phyloP scores from a whole-genome alignment of 1,140 invertebrate genomes.

The Drosophila trapezifrons region DNA sequence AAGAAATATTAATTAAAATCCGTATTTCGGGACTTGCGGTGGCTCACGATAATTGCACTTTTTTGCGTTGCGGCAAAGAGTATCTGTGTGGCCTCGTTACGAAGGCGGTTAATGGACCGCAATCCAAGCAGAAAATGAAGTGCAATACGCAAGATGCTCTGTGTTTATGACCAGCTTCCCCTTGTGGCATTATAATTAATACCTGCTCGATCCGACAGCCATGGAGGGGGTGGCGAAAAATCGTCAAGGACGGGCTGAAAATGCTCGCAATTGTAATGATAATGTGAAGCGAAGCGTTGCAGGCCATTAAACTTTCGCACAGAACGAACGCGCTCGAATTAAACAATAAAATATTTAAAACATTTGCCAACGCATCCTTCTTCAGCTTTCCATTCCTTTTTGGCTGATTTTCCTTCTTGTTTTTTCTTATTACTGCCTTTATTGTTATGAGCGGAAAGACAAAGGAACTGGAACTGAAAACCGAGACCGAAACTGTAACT shows the following conservation, averaged over 20 bases:
- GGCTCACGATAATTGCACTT: slow-evolving; percentile 41
- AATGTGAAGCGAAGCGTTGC: slow-evolving; percentile 46
- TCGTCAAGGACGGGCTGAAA: slow-evolving; percentile 4
- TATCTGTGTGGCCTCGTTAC: slow-evolving; percentile 25
- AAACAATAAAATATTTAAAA: slow-evolving; percentile 67
- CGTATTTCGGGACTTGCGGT: neutral
- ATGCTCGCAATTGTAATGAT: slow-evolving; percentile 55
- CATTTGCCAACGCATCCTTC: slow-evolving; percentile 27
- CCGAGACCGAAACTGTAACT: slow-evolving; percentile 33
- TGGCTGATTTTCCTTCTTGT: slow-evolving; percentile 14
- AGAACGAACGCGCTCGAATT: slow-evolving; percentile 21
- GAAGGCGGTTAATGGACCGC: slow-evolving; percentile 32
- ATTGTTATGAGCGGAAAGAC: slow-evolving; percentile 47
- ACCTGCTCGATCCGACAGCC: slow-evolving; percentile 23
- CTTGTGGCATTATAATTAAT: slow-evolving; percentile 59
- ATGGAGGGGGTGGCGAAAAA: neutral
- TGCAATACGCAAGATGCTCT: slow-evolving; percentile 39
- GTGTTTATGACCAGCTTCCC: slow-evolving; percentile 23
- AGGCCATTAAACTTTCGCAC: slow-evolving; percentile 38
- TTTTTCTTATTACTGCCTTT: slow-evolving; percentile 51
- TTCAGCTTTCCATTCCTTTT: slow-evolving; percentile 9
- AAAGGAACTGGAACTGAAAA: slow-evolving; percentile 39
- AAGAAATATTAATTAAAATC: slow-evolving; percentile 44
- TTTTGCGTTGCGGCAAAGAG: neutral
- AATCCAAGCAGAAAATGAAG: slow-evolving; percentile 62